Evolutionary conservation across 37 sponge, comb jelly and placozoan genomes (phyloP).

Genomic region (Spongilla lacustris): DNA sequence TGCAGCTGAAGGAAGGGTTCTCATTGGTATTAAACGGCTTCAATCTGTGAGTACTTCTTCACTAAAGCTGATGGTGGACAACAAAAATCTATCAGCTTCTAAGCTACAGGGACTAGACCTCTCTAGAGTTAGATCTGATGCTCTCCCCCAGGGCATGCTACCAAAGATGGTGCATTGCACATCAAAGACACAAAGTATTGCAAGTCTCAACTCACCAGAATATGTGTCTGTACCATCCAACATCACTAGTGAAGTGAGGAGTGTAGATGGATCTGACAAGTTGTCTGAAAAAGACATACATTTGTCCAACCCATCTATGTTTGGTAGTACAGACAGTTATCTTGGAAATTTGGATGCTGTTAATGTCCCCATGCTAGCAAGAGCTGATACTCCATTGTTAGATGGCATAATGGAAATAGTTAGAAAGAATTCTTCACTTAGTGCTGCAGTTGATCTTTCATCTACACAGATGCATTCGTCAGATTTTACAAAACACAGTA

Average conservation of each 20-base stretch:
- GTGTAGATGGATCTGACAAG: background rate
- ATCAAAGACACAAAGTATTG: background rate
- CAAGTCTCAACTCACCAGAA: background rate
- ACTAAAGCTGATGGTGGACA: background rate
- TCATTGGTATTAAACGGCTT: background rate
- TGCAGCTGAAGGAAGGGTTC: background rate
- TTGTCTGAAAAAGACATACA: background rate
- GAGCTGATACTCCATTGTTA: background rate
- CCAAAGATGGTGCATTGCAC: background rate
- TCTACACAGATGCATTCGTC: background rate
- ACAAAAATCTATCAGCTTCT: background rate
- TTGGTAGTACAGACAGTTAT: background rate
- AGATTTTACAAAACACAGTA: background rate
- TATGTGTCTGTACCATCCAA: background rate
- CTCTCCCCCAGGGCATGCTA: conserved; percentile 45
- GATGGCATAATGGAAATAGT: background rate
- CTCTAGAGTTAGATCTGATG: conserved; percentile 62
- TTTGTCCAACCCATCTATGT: background rate
- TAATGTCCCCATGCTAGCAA: background rate
- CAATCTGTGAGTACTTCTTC: background rate
- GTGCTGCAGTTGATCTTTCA: background rate
- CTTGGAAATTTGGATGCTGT: background rate
- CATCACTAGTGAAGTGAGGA: background rate
- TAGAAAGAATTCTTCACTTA: background rate
- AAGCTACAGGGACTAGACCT: conserved; percentile 10